phyloP scores from a whole-genome alignment of 2,888 invertebrate genomes.

The Cylindroiulus punctatus region DNA sequence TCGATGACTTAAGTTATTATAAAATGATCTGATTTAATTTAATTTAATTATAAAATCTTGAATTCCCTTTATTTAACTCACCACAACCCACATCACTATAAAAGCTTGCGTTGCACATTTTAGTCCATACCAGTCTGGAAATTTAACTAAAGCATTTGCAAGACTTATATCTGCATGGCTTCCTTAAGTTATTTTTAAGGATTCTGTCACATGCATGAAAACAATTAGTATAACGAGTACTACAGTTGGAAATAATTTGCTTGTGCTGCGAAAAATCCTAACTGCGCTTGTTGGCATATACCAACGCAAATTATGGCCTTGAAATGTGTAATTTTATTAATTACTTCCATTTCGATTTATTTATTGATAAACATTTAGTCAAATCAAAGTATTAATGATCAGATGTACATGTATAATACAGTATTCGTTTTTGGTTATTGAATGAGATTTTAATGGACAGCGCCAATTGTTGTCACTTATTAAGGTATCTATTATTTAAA shows the following conservation, averaged over 20 bases:
- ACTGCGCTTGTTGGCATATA: too few relatives aligned
- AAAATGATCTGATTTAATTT: too few relatives aligned
- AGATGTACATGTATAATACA: too few relatives aligned
- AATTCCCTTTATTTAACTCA: not conserved
- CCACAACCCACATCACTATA: not conserved
- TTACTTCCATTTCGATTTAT: not conserved
- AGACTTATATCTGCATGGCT: constrained; percentile 31
- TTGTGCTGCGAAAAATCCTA: too few relatives aligned
- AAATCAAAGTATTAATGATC: not conserved
- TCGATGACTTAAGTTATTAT: not conserved
- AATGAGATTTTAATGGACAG: too few relatives aligned
- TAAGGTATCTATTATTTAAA: not conserved
- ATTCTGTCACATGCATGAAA: not conserved
- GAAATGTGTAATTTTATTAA: too few relatives aligned
- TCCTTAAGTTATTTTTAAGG: constrained; percentile 38
- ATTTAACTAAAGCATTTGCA: not conserved
- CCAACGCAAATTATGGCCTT: too few relatives aligned
- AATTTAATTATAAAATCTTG: constrained; percentile 6
- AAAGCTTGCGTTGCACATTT: not conserved
- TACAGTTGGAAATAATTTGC: too few relatives aligned
- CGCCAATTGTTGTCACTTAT: too few relatives aligned
- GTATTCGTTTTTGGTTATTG: too few relatives aligned
- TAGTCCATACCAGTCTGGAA: not conserved
- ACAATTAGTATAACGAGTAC: not conserved
- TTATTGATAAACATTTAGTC: not conserved